Percentiles rank a stretch among this genome's conserved stretches.
Conservation (phyloP, 2,888 invertebrate species). For the Stenoptilia bipunctidactyla region DNA sequence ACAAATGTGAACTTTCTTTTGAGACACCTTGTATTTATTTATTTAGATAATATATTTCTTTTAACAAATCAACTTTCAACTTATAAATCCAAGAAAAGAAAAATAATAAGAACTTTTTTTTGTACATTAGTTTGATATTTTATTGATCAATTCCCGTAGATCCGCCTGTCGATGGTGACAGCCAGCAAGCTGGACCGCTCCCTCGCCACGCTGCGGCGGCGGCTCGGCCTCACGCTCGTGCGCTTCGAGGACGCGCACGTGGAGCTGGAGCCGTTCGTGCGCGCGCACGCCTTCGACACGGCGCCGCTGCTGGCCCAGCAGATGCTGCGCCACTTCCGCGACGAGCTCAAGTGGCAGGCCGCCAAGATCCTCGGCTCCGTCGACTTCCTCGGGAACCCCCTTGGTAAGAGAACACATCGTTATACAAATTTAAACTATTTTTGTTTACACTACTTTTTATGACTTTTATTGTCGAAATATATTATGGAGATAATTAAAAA, state of each 20-base stretch:
- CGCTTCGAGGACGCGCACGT: slow-evolving; percentile 97
- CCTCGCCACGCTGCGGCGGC: slow-evolving; percentile 84
- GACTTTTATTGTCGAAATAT: too few species aligned
- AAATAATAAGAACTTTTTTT: too few species aligned
- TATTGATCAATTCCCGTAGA: slow-evolving; percentile 48
- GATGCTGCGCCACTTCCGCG: slow-evolving; percentile 88
- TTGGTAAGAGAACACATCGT: too few species aligned
- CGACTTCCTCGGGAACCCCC: slow-evolving; percentile 97
- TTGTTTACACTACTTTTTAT: too few species aligned
- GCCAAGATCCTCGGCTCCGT: slow-evolving; percentile 95
- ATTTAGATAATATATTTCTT: too few species aligned
- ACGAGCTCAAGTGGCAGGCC: slow-evolving; percentile 94
- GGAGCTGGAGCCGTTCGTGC: slow-evolving; percentile 88
- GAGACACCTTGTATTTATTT: too few species aligned
- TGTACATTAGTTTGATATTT: too few species aligned
- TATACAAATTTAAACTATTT: too few species aligned
- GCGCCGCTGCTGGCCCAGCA: slow-evolving; percentile 85
- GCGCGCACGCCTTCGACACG: slow-evolving; percentile 93
- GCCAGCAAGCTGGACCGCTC: slow-evolving; percentile 81
- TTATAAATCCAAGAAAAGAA: too few species aligned
- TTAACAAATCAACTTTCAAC: too few species aligned
- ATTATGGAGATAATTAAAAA: too few species aligned
- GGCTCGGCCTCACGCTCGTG: slow-evolving; percentile 88
- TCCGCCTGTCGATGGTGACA: slow-evolving; percentile 91
- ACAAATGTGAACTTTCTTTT: too few species aligned